Base-by-base conservation (phyloP, 2,888 invertebrate genomes). In the Nemotelus nigrinus region DNA sequence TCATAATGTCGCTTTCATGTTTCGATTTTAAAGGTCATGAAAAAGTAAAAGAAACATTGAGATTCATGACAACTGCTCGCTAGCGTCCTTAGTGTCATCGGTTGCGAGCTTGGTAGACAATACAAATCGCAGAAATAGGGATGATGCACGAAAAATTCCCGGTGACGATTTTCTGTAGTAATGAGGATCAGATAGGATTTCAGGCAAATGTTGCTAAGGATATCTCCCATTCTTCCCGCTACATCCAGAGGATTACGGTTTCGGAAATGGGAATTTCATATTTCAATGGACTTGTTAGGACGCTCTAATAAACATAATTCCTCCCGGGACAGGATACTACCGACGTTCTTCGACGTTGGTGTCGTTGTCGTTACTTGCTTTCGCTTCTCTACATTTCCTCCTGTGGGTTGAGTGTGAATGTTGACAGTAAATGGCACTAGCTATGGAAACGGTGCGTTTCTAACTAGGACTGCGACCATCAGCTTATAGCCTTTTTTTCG, bases 231-330 rank as follows among this genome's bases (percentile, higher is more conserved):
- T 25, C 25, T 25, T 25, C 25, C 45, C 48, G 10, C 10, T 25
- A 53, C 55, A 70, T 70, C 48, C 63, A 50, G 48, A 60, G 74
- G 60, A 74, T 60, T 60, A 60, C 44, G 41, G 63, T 39, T 63
- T 74, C 74, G 45, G 63, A 74, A 74, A 74, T 72, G 74, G 74
- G 60, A 63, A 74, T 74, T 74, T 74, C 63, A 74, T 74, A 60
- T 74, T 74, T 74, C 60, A 74, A 74, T 74, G 74, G 60, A 74
- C 74, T 74, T 74, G 74, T 74, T 74, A 74, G 74, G 74, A 74
- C 43, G 63, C 74, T 74, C 63, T 74, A 74, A 74, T 74, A 74
- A 74, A 60, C 74, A 74, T 74, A 74, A 74, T 74, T 74, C 74
- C 63, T 48, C 74, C 41, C 50, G 74, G 60, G 74, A 60, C 60